Evolutionary conservation across 2,113 vertebrate species (phyloP).

Genomic region (Apus apus): DNA sequence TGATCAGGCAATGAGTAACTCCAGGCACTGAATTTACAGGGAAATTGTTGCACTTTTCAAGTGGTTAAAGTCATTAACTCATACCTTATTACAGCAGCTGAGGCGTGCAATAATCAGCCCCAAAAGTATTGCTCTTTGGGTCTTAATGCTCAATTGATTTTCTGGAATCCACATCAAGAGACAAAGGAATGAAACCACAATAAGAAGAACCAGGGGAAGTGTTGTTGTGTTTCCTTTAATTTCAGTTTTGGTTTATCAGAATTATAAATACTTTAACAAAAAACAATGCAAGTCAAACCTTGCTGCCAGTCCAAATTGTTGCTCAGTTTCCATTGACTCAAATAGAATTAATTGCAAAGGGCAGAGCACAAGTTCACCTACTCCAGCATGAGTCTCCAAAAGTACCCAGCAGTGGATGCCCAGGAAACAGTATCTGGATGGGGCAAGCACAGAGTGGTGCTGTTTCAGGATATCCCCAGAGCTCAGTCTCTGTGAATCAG

Average conservation of each 20-base stretch:
- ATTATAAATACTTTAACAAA: slow-evolving; percentile 48
- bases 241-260: slow-evolving; percentile 47
- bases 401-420: neutral
- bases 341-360: slow-evolving; percentile 23
- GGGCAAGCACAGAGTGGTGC: neutral
- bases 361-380: neutral
- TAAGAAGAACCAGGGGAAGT: slow-evolving; percentile 61
- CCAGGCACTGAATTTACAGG: slow-evolving; percentile 49
- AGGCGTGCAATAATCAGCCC: slow-evolving; percentile 65
- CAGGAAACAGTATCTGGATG: fast-evolving
- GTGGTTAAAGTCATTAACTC: slow-evolving; percentile 71
- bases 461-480: neutral
- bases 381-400: neutral
- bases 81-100: slow-evolving; percentile 70
- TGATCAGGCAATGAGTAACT: slow-evolving; percentile 53
- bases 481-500: neutral
- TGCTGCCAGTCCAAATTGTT: neutral
- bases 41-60: slow-evolving; percentile 66
- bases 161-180: slow-evolving; percentile 67
- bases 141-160: slow-evolving; percentile 73
- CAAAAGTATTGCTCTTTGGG: slow-evolving; percentile 52
- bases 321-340: slow-evolving; percentile 4
- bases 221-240: slow-evolving; percentile 47
- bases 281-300: neutral
- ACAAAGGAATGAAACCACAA: slow-evolving; percentile 65